Conservation (phyloP, 2,113 vertebrate genomes). For the Taurulus bubalis region DNA sequence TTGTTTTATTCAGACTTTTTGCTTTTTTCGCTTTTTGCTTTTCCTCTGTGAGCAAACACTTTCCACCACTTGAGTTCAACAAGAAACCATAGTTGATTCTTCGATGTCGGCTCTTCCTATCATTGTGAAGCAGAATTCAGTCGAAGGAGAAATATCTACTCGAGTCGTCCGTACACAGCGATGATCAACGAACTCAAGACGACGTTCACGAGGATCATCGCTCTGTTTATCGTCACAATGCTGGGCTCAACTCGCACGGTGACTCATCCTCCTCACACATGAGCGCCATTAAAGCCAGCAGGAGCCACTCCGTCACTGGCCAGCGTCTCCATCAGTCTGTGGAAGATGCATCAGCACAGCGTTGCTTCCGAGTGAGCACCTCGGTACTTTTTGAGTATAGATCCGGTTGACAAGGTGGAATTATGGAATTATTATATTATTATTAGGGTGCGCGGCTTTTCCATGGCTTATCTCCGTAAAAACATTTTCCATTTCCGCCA, state of each 20-base stretch:
- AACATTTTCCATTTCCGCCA: too few species aligned
- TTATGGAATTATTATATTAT: too few species aligned
- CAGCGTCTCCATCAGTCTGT: constrained; percentile 8
- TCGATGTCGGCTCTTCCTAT: too few species aligned
- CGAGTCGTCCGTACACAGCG: not conserved
- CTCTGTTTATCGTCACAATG: constrained; percentile 18
- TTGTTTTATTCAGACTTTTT: too few species aligned
- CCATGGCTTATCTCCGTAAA: too few species aligned
- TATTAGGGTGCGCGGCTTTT: too few species aligned
- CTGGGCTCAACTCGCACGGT: constrained; percentile 8
- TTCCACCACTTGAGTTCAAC: not conserved
- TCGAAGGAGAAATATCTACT: not conserved
- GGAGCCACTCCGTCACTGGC: not conserved
- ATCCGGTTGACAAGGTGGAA: not conserved
- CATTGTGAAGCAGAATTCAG: too few species aligned
- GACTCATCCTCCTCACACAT: constrained; percentile 50
- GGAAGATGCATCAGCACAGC: not conserved
- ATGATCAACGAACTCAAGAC: constrained; percentile 13
- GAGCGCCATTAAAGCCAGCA: constrained; percentile 30
- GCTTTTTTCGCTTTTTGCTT: not conserved
- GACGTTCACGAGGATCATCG: constrained; percentile 1
- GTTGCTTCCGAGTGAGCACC: not conserved
- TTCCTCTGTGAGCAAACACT: not conserved
- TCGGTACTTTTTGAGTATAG: not conserved
- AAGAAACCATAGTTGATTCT: too few species aligned